phyloP scores from a whole-genome alignment of 2,888 invertebrate genomes.

The Priapulus caudatus region DNA sequence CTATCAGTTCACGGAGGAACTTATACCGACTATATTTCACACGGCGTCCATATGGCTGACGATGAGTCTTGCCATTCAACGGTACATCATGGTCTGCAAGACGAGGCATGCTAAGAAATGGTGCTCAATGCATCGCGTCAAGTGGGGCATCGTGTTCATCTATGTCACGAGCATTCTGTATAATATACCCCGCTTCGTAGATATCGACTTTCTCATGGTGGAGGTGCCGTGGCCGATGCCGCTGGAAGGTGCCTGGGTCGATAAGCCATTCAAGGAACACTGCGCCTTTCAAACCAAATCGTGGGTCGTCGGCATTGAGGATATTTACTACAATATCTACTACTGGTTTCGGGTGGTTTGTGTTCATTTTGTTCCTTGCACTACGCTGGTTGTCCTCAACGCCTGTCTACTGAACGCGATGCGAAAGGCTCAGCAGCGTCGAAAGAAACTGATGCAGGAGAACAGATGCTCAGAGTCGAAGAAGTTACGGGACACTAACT shows the following conservation, averaged over 20 bases:
- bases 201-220: constrained; percentile 50
- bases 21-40: constrained; percentile 71
- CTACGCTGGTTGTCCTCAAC: constrained; percentile 73
- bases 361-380: constrained; percentile 78
- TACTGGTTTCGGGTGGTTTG: constrained; percentile 72
- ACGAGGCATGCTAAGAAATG: constrained; percentile 71
- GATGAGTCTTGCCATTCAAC: constrained; percentile 72
- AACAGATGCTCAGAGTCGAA: constrained; percentile 44
- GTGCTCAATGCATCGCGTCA: constrained; percentile 55
- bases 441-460: constrained; percentile 62
- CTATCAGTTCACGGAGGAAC: constrained; percentile 43
- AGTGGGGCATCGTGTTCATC: constrained; percentile 64
- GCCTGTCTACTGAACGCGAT: constrained; percentile 72
- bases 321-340: constrained; percentile 34
- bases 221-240: constrained; percentile 49
- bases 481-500: constrained; percentile 26
- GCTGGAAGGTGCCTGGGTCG: no score
- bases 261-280: neutral
- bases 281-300: no score
- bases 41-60: constrained; percentile 90
- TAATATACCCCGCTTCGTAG: constrained; percentile 70
- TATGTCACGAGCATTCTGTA: constrained; percentile 64
- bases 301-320: neutral
- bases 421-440: constrained; percentile 64
- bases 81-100: constrained; percentile 90